Percentiles rank a stretch among this genome's conserved stretches.
phyloP scores from a whole-genome alignment of 64 coral and sea anemone genomes.

The Astreopora myriophthalma region DNA sequence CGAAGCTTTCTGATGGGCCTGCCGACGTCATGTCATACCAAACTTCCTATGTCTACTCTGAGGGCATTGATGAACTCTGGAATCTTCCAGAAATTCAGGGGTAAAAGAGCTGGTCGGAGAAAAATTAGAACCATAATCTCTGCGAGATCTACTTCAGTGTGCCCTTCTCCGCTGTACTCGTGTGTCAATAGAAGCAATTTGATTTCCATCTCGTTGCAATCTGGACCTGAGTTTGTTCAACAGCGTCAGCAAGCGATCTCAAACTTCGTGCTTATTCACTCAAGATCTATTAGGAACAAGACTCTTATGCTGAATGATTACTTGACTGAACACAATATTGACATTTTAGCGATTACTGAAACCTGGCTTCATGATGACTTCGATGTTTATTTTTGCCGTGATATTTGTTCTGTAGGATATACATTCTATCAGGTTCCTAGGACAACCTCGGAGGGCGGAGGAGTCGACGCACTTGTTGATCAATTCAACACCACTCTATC shows the following conservation, averaged over 20 bases:
- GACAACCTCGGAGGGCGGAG: not conserved
- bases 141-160: not conserved
- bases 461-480: not conserved
- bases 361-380: constrained; percentile 12
- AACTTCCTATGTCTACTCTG: not conserved
- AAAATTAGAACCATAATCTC: constrained; percentile 19
- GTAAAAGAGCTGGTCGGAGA: constrained; percentile 9
- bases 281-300: too few species aligned
- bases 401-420: constrained; percentile 10
- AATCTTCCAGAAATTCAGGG: constrained; percentile 13
- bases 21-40: not conserved
- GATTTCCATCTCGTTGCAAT: not conserved
- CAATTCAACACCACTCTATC: too few species aligned
- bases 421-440: constrained; percentile 16
- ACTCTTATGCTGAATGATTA: too few species aligned
- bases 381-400: not conserved
- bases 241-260: not conserved
- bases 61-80: not conserved
- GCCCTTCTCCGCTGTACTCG: not conserved
- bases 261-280: not conserved
- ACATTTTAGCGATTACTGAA: constrained; percentile 4
- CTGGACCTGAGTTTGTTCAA: not conserved
- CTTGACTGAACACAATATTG: not conserved
- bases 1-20: not conserved
- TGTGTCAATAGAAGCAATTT: not conserved